A percentile compares a stretch with the other conserved stretches of the same genome.
Conservation (phyloP, 2,888 invertebrate genomes). For the Eupithecia inturbata region DNA sequence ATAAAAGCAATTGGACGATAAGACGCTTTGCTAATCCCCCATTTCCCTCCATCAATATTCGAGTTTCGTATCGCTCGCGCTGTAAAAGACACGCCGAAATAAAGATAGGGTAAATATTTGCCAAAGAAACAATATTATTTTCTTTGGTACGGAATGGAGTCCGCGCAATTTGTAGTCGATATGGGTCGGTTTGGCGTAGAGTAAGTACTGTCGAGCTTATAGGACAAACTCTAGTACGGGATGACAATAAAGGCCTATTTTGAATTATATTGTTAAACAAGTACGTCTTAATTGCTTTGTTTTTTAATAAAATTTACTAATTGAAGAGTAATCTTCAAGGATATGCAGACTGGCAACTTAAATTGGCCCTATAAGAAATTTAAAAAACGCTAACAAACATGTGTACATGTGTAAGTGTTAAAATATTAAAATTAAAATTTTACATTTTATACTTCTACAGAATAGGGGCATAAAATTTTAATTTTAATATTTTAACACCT, state of each 20-base stretch:
- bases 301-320: neutral
- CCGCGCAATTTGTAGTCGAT: slow-evolving; percentile 81
- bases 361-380: neutral
- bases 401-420: too few relatives aligned
- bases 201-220: slow-evolving; percentile 37
- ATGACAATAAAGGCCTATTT: neutral
- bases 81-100: slow-evolving; percentile 68
- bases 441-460: too few relatives aligned
- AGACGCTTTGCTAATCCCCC: slow-evolving; percentile 39
- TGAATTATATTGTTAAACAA: neutral
- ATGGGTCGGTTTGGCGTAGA: slow-evolving; percentile 71
- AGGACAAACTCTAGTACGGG: neutral
- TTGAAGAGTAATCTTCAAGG: neutral
- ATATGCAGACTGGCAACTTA: neutral
- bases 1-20: slow-evolving; percentile 32
- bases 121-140: slow-evolving; percentile 83
- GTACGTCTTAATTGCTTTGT: neutral
- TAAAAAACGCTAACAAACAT: too few relatives aligned
- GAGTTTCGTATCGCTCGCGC: slow-evolving; percentile 47
- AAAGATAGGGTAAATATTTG: slow-evolving; percentile 79
- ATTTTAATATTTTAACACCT: too few relatives aligned
- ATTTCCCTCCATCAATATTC: slow-evolving; percentile 50
- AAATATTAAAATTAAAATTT: too few relatives aligned
- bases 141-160: slow-evolving; percentile 66
- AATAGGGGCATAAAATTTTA: neutral